A percentile compares a stretch with the other conserved stretches of the same genome.
These are phyloP conservation scores for Pectinophora gossypiella DNA, from an alignment of 1,140 invertebrate species.

Conservation along the genomic window DNA sequence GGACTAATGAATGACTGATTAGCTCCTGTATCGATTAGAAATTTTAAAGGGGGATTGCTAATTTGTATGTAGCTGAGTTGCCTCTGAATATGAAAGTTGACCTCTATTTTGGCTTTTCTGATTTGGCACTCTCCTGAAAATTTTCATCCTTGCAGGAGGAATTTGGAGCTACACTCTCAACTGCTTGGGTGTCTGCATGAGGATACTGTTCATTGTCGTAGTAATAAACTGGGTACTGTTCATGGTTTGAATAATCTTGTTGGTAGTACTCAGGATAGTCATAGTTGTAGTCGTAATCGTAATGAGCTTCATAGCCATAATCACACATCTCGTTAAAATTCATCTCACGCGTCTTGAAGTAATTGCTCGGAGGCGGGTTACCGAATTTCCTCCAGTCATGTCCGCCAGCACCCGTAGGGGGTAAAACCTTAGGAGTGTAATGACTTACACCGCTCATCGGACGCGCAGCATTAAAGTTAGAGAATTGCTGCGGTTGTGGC, in stretches of 20 bases:
- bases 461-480: background rate
- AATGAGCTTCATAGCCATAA: background rate
- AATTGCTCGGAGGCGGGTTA: background rate
- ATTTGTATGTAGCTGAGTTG: too few relatives aligned
- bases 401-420: background rate
- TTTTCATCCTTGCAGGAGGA: too few relatives aligned
- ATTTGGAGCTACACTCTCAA: too few relatives aligned
- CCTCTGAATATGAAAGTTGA: background rate
- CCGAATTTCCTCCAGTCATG: conserved; percentile 1
- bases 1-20: too few relatives aligned
- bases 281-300: background rate
- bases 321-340: background rate
- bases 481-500: background rate
- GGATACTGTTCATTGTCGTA: too few relatives aligned
- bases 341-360: too few relatives aligned
- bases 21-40: too few relatives aligned
- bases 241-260: background rate
- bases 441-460: background rate
- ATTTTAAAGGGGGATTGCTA: too few relatives aligned
- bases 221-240: background rate
- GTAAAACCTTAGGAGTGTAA: background rate
- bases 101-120: background rate
- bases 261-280: background rate
- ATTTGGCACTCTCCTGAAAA: background rate
- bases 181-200: too few relatives aligned